These are phyloP conservation scores for Arremon brunneinucha DNA, from an alignment of 2,797 vertebrate species.

Conservation along the genomic window DNA sequence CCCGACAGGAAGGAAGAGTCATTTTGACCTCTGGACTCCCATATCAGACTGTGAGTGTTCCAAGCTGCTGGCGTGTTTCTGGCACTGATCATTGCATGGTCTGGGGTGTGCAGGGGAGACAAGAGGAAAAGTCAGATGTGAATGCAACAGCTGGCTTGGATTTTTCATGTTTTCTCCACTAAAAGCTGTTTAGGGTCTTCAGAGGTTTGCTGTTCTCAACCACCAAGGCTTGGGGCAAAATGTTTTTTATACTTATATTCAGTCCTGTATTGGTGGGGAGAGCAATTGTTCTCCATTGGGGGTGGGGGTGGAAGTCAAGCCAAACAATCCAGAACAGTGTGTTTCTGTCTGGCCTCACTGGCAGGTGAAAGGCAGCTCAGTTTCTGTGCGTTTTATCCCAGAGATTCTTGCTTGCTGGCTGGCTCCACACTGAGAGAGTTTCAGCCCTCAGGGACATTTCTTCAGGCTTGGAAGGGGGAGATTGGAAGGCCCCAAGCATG, in stretches of 20 bases:
- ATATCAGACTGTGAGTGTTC: constrained; percentile 80
- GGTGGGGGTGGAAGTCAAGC: not conserved
- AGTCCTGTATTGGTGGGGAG: not conserved
- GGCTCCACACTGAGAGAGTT: not conserved
- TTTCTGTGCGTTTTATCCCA: constrained; percentile 23
- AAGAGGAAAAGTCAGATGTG: not conserved
- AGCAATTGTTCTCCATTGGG: not conserved
- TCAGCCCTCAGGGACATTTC: not conserved
- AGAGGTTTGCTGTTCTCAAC: not conserved
- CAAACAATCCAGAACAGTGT: not conserved
- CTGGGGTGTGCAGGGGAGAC: not conserved
- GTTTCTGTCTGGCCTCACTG: not conserved
- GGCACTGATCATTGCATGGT: not conserved
- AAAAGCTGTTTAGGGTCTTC: not conserved
- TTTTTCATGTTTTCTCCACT: constrained; percentile 14
- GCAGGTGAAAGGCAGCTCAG: constrained; percentile 2
- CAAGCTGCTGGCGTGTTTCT: not conserved
- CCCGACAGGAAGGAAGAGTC: constrained; percentile 80
- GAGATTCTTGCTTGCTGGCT: not conserved
- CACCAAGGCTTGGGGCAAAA: not conserved
- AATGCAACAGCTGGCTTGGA: not conserved
- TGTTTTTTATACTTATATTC: not conserved
- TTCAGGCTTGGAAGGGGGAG: not conserved
- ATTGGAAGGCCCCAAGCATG: not conserved
- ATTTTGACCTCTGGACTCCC: constrained; percentile 88